Conservation (phyloP, 1,140 invertebrate species). For the Eumaeus atala region DNA sequence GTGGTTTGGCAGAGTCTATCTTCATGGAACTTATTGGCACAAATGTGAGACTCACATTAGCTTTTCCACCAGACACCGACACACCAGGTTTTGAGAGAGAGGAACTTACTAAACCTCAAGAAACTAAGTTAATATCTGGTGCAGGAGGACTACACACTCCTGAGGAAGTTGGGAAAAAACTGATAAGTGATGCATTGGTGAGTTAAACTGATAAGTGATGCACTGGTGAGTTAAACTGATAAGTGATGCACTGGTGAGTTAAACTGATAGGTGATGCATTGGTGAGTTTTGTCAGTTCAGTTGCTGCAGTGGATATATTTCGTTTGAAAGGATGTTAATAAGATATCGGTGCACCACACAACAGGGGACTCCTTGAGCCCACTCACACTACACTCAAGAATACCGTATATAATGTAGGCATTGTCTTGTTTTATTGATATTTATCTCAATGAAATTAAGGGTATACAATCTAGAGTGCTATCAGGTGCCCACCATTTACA, state of each 20-base stretch:
- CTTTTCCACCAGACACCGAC: conserved; percentile 96
- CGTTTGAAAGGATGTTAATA: too few relatives aligned
- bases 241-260: conserved; percentile 71
- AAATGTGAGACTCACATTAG: conserved; percentile 89
- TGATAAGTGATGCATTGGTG: conserved; percentile 90
- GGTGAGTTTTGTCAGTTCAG: too few relatives aligned
- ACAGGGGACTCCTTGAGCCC: too few relatives aligned
- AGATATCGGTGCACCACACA: too few relatives aligned
- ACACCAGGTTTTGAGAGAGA: conserved; percentile 95
- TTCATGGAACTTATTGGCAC: conserved; percentile 92
- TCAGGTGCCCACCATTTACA: too few relatives aligned
- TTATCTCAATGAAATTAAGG: too few relatives aligned
- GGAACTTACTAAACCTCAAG: conserved; percentile 88
- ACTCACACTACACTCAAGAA: too few relatives aligned
- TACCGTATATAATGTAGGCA: too few relatives aligned
- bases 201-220: conserved; percentile 72
- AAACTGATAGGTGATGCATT: conserved; percentile 71
- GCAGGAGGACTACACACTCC: conserved; percentile 84
- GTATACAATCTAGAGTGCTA: too few relatives aligned
- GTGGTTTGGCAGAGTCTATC: conserved; percentile 94
- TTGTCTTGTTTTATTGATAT: too few relatives aligned
- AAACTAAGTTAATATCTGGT: conserved; percentile 92
- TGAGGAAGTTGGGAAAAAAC: conserved; percentile 84
- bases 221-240: too few relatives aligned
- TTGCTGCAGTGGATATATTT: too few relatives aligned